Percentiles rank a stretch among this genome's conserved stretches.
These are phyloP conservation scores for Pseudachorutes palmiensis DNA, from an alignment of 1,140 invertebrate genomes.

Conservation along the genomic window DNA sequence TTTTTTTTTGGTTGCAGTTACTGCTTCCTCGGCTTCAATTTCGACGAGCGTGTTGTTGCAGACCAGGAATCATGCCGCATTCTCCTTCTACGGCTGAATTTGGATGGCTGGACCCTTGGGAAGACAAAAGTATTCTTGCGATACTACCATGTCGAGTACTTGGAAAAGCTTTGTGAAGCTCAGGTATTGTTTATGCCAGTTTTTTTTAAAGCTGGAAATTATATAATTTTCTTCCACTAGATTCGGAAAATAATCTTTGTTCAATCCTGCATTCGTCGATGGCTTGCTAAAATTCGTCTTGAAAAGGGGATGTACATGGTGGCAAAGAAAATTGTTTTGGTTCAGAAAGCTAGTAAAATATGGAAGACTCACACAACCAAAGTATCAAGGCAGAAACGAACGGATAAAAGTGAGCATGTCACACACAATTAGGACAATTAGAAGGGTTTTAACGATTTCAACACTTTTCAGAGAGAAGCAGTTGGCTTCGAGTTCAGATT, in stretches of 20 bases:
- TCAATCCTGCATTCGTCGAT: constrained; percentile 61
- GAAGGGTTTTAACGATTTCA: background rate
- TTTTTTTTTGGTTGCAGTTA: constrained; percentile 52
- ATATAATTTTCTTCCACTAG: constrained; percentile 40
- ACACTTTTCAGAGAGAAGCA: constrained; percentile 27
- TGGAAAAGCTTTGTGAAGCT: constrained; percentile 68
- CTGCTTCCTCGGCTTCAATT: constrained; percentile 66
- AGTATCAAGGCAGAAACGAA: background rate
- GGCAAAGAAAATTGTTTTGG: constrained; percentile 55
- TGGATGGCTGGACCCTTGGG: constrained; percentile 76
- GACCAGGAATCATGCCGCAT: constrained; percentile 62
- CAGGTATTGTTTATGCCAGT: constrained; percentile 44
- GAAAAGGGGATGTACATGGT: constrained; percentile 48
- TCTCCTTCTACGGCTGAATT: constrained; percentile 60
- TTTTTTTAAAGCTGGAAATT: background rate
- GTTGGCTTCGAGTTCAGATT: constrained; percentile 17
- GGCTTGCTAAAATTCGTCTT: constrained; percentile 54
- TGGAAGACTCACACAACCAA: constrained; percentile 51
- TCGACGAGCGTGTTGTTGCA: constrained; percentile 59
- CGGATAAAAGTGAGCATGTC: background rate
- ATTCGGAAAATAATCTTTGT: constrained; percentile 60
- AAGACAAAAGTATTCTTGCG: constrained; percentile 78
- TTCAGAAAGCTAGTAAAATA: constrained; percentile 58
- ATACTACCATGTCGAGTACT: constrained; percentile 74
- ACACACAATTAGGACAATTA: background rate